Percentiles rank a stretch among this genome's conserved stretches.
phyloP scores from a whole-genome alignment of 2,888 invertebrate species.

The Plagodis dolabraria region DNA sequence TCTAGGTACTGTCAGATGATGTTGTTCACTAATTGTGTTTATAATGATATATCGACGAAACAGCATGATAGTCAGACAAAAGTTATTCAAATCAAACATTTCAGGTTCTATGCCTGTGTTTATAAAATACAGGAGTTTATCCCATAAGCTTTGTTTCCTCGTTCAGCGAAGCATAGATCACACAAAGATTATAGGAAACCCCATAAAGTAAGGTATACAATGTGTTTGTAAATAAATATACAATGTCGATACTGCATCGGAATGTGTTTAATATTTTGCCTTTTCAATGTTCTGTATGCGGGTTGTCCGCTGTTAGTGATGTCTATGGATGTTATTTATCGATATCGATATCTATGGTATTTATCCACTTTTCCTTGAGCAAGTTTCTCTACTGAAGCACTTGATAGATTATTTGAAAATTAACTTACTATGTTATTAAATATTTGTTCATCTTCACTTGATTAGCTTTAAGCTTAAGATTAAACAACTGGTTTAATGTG shows the following conservation, averaged over 20 bases:
- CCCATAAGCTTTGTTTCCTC: constrained; percentile 2
- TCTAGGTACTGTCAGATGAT: too few relatives aligned
- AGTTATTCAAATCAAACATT: too few relatives aligned
- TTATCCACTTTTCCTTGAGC: neutral
- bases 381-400: too few relatives aligned
- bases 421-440: too few relatives aligned
- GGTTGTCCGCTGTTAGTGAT: constrained; percentile 51
- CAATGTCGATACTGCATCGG: constrained; percentile 49
- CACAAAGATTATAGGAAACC: constrained; percentile 53
- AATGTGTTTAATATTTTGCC: constrained; percentile 65
- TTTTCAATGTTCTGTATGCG: constrained; percentile 51
- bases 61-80: too few relatives aligned
- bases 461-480: too few relatives aligned
- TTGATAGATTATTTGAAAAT: too few relatives aligned
- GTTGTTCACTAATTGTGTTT: too few relatives aligned
- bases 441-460: too few relatives aligned
- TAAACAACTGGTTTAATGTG: too few relatives aligned
- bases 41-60: too few relatives aligned
- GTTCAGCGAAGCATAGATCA: constrained; percentile 40
- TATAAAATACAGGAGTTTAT: neutral
- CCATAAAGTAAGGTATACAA: constrained; percentile 54
- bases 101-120: too few relatives aligned
- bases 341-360: constrained; percentile 15
- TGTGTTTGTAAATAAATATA: constrained; percentile 11
- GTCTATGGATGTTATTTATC: constrained; percentile 25